A percentile compares a stretch with the other conserved stretches of the same genome.
Conservation (phyloP, 1,140 invertebrate species). For the Drosophila arizonae region DNA sequence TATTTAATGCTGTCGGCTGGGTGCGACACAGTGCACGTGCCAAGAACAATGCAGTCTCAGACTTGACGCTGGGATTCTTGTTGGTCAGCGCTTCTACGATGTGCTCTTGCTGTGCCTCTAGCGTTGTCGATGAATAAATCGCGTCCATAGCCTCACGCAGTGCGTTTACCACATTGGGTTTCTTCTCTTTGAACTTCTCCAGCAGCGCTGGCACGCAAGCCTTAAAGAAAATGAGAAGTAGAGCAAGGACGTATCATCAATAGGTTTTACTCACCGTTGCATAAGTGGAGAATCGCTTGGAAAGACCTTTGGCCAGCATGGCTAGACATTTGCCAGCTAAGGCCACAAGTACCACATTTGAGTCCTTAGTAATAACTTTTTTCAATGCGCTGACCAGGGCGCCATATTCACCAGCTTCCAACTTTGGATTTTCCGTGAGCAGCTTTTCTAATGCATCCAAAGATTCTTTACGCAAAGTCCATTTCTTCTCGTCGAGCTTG, state of each 20-base stretch:
- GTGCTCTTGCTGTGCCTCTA: conserved; percentile 95
- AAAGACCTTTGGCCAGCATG: conserved; percentile 92
- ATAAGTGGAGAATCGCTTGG: conserved; percentile 94
- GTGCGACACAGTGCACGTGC: conserved; percentile 91
- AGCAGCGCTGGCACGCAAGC: conserved; percentile 91
- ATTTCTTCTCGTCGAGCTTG: conserved; percentile 97
- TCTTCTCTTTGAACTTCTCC: conserved; percentile 99
- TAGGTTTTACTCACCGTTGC: conserved; percentile 83
- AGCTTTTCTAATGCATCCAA: conserved; percentile 92
- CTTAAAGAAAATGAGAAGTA: conserved; percentile 26
- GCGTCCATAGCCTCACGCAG: conserved; percentile 97
- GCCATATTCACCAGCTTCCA: conserved; percentile 96
- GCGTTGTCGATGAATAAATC: conserved; percentile 90
- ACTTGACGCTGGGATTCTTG: conserved; percentile 97
- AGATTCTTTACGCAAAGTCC: conserved; percentile 97
- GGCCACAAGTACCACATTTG: conserved; percentile 96
- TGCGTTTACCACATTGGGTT: conserved; percentile 92
- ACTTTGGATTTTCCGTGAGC: conserved; percentile 90
- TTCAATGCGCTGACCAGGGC: conserved; percentile 93
- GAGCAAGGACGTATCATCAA: background rate
- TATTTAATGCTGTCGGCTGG: conserved; percentile 91
- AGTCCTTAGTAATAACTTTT: conserved; percentile 97
- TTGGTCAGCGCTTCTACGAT: conserved; percentile 92
- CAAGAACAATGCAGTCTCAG: conserved; percentile 95
- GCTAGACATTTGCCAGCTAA: conserved; percentile 93